Base-by-base conservation (phyloP, 2,888 invertebrate genomes). In the Cephus rjabovi region DNA sequence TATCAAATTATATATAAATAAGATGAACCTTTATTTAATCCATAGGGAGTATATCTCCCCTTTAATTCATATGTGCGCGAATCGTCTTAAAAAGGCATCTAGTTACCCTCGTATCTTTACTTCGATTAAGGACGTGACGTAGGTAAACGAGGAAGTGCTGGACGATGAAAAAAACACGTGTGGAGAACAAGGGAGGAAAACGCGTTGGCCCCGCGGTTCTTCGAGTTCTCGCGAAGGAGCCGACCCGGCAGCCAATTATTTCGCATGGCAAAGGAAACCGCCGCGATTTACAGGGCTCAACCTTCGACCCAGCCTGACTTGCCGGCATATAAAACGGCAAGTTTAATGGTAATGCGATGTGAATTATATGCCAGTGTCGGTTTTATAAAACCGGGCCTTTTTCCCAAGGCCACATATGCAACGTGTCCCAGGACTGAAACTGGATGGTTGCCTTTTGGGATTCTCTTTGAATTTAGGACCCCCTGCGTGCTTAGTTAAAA, bases 321-420 rank as follows among this genome's bases (percentile, higher is more conserved):
- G 40, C 56, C 40, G 77, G 75, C 77, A 69, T 80, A 82, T 82
- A 80, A 82, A 81, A 77, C 75, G 75, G 75, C 77, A 76, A 75
- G 78, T 76, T 80, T 76, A 80, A 76, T 77, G 80, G 79, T 75
- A 77, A 73, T 70, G 69, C 73, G 78, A 56, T 56, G 56, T 56
- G 56, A 56, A 56, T 56, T 56, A 56, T 56, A 56, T 56, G 56
- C 56, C 23, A 23, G 56, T 56, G 56, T 56, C 56, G 56, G 56
- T 56, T 56, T 56, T 56, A 56, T 56, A 56, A 56, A 56, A 56
- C 56, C 23, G 56, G 23, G 56, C 23, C 56, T 9, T 56, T 56
- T 56, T 56, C 56, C 0, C 23, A 23, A 56, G 23, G 9, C 23
- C 56, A 23, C 6, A 56, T 56, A 2, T 56, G 23, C 56, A 56